Evolutionary conservation across 1,140 invertebrate genomes (phyloP).

Genomic region (Lycorma delicatula): DNA sequence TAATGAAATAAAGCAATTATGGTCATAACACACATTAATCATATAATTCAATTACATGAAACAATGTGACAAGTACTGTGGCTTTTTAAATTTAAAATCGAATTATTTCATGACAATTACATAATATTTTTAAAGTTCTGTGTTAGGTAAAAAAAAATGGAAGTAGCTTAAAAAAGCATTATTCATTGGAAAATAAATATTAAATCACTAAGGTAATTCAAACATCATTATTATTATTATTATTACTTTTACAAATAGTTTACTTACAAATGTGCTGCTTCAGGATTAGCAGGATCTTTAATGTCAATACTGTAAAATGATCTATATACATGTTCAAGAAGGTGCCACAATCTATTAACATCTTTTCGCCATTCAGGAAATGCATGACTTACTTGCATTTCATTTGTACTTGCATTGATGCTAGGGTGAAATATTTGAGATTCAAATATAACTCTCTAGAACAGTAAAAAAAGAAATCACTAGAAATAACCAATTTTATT

Average conservation of each 20-base stretch:
- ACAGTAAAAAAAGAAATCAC: constrained; percentile 8
- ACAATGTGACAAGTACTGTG: no score
- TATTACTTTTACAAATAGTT: neutral
- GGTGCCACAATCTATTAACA: constrained; percentile 79
- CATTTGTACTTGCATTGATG: constrained; percentile 64
- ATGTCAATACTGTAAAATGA: constrained; percentile 71
- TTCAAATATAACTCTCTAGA: constrained; percentile 76
- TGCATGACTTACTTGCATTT: constrained; percentile 61
- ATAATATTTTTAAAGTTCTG: no score
- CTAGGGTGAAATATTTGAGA: constrained; percentile 81
- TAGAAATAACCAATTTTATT: neutral
- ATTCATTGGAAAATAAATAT: no score
- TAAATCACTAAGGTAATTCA: no score
- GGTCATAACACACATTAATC: no score
- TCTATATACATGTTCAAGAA: constrained; percentile 73
- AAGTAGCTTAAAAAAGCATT: no score
- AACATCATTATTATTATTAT: no score
- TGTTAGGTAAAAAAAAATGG: no score
- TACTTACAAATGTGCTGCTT: constrained; percentile 44
- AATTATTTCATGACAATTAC: no score
- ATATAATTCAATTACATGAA: no score
- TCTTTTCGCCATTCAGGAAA: constrained; percentile 78
- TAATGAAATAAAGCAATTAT: no score
- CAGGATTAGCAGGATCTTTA: constrained; percentile 58
- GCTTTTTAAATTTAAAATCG: no score